These are phyloP conservation scores for Naja naja DNA, from an alignment of 2,113 vertebrate genomes.

Conservation along the genomic window DNA sequence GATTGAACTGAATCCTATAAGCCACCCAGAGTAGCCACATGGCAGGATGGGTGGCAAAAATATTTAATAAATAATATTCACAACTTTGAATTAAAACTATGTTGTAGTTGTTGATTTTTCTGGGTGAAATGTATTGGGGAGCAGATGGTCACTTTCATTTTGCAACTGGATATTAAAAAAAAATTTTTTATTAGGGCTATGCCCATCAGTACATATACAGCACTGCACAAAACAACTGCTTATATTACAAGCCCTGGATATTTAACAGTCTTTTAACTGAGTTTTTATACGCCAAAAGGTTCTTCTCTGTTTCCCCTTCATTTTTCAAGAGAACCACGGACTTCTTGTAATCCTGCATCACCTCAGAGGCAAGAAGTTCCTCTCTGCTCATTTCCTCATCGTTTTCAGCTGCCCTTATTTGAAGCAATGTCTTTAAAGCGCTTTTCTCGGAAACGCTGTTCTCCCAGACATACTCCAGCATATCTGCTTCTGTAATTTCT, in stretches of 20 bases:
- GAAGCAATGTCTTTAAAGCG: constrained; percentile 73
- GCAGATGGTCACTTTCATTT: background rate
- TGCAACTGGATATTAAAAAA: background rate
- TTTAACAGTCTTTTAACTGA: constrained; percentile 83
- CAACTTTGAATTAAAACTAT: no score
- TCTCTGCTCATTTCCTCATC: constrained; percentile 55
- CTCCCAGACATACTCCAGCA: constrained; percentile 91
- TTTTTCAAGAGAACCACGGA: constrained; percentile 82
- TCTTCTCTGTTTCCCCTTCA: constrained; percentile 79
- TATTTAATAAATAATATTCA: no score
- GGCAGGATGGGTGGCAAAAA: no score
- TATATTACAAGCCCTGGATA: constrained; percentile 35
- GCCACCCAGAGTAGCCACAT: no score
- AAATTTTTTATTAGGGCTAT: background rate
- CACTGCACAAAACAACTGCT: background rate
- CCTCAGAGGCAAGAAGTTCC: constrained; percentile 74
- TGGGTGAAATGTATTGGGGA: background rate
- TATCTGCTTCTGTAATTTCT: constrained; percentile 83
- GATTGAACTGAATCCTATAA: background rate
- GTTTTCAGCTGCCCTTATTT: constrained; percentile 68
- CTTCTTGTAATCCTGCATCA: constrained; percentile 82
- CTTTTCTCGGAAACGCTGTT: constrained; percentile 84
- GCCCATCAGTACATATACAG: background rate
- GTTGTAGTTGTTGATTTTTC: background rate
- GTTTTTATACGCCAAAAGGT: constrained; percentile 83